Evolutionary conservation across 2,113 vertebrate species (phyloP), one percentile per base, ranked within the genome.

Genomic region (Podiceps cristatus): DNA sequence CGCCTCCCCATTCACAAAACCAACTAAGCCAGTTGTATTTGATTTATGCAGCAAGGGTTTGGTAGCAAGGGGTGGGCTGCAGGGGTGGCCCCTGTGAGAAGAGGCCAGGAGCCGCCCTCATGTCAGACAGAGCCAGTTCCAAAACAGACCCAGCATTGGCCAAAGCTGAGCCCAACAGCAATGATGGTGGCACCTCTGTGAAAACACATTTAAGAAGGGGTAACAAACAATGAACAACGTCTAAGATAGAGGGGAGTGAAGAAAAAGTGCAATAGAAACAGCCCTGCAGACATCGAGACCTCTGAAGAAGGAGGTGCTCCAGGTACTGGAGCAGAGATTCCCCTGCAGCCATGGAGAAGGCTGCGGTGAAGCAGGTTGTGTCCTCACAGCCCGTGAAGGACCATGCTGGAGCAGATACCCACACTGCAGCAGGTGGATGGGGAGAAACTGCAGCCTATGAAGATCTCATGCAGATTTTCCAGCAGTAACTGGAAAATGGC

Each of bases 341-440:
- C 40, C 16, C 33, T 63, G 16, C 33, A 63, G 31, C 19, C 13
- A 4, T 17, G 19, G 58, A 35, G 25, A 42, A 29, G 28, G 28
- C 28, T 3, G 2, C 2, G 8, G 7, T 40, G 49, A 25, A 25
- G 44, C 0, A 33, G 10, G 13, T 8, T 73, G 24, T 17, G 7
- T 6, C 13, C 11, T 44, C 73, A 20, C 27, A 68, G 44, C 18
- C 24, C 42, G 23, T 5, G 45, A 37, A 80, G 19, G 20, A 7
- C 3, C 20, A 4, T 12, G 11, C 14, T 0, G 1, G 40, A 50
- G 15, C 49, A 47, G 13, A 3, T 24, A 29, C 2, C 5, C 44
- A 63, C 25, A 6, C 33, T 64, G 31, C 10, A 73, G 17, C 5
- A n/a, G n/a, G 18, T 22, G 7, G 7, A 37, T 18, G 28, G 20